These are phyloP conservation scores for Gymnorhina tibicen DNA, from an alignment of 2,113 vertebrate genomes.

Conservation along the genomic window DNA sequence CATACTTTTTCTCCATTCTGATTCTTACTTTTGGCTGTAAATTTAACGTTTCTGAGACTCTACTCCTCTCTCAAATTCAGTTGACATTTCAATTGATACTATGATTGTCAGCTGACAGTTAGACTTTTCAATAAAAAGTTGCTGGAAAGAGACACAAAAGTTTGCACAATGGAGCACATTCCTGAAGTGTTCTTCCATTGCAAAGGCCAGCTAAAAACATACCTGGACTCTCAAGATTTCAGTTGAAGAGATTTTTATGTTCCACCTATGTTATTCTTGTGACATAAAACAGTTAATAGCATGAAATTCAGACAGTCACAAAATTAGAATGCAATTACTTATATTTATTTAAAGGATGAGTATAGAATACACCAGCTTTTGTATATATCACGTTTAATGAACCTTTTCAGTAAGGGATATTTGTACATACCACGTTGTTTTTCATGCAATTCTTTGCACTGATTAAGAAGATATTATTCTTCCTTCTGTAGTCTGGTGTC, in stretches of 20 bases:
- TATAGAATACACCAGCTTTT: not conserved
- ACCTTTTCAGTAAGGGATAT: not conserved
- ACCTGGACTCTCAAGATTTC: not conserved
- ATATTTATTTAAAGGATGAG: not conserved
- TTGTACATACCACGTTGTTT: not conserved
- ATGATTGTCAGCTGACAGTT: not conserved
- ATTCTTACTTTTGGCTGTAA: not conserved
- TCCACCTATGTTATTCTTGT: not conserved
- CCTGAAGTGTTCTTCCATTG: not conserved
- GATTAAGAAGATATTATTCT: not conserved
- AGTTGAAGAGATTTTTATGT: not conserved
- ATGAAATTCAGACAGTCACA: not conserved
- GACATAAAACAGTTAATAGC: not conserved
- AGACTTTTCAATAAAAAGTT: not conserved
- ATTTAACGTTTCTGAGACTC: not conserved
- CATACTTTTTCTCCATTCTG: not conserved
- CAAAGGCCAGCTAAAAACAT: not conserved
- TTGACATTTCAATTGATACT: not conserved
- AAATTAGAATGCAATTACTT: not conserved
- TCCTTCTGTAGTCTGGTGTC: not conserved
- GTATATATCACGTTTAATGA: not conserved
- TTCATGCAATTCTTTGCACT: not conserved
- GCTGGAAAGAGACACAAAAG: not conserved
- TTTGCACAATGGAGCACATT: not conserved
- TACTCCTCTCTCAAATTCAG: not conserved